Evolutionary conservation across 2,888 invertebrate species (phyloP), one percentile per base, ranked within the genome.

Genomic region (Morinoia aosen): DNA sequence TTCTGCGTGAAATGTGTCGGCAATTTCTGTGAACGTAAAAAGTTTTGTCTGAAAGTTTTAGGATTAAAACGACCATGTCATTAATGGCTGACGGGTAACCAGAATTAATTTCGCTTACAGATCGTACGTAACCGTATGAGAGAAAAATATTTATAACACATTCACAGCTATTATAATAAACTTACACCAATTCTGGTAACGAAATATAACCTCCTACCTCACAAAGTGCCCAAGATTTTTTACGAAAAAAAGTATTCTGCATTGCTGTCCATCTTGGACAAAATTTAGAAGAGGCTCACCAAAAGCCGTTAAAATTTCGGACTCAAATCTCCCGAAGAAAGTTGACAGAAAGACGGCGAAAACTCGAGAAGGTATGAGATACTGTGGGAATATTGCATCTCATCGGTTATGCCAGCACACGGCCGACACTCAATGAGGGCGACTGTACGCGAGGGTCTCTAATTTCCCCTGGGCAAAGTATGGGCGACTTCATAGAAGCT

Each of bases 391-490:
- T 76, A 76, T 76, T 76, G 76, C 76, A 76, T 76, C 76, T 76
- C 76, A 76, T 76, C 76, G 76, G 76, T 76, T 76, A 76, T 76
- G 19, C 76, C 76, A 76, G 76, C 76, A 16, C 76, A 76, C 76
- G 76, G 25, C 76, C 33, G 25, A 76, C 76, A 76, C 76, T 76
- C 76, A 10, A 76, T 76, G 76, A 76, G 25, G 76, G 76, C 76
- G 19, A 76, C 76, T 76, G 76, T 7, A 33, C 10, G 33, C 76
- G 76, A 76, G 19, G 76, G 76, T 76, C 76, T 76, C 76, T 76
- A 76, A 76, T 76, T 76, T 76, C 76, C 76, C 76, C 25, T 10
- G 76, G 76, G 76, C 76, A 76, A 76, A 76, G 76, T 76, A 33
- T 76, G 76, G 76, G 76, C 76, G 76, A 76, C 76, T 76, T 76